These are phyloP conservation scores for Oryzaephilus surinamensis DNA, from an alignment of 1,140 invertebrate genomes.

Conservation along the genomic window DNA sequence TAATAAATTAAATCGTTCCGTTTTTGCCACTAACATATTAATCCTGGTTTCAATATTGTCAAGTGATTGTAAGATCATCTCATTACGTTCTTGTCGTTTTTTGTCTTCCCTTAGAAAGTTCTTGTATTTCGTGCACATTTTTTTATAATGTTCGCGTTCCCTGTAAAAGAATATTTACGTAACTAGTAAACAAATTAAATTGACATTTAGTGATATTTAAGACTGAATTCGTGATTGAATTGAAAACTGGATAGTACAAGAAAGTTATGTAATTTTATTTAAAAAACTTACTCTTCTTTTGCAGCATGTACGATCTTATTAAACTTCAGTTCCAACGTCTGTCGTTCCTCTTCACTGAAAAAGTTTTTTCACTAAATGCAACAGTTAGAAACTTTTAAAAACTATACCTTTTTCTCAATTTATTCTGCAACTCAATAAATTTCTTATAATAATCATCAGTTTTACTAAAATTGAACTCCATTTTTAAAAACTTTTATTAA, in stretches of 20 bases:
- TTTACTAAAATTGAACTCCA: constrained; percentile 11
- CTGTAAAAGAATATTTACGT: constrained; percentile 10
- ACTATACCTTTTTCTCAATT: constrained; percentile 30
- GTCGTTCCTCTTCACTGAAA: constrained; percentile 32
- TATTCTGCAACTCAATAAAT: constrained; percentile 31
- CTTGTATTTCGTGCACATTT: constrained; percentile 45
- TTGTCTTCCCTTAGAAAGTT: constrained; percentile 49
- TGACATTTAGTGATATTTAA: too few species aligned
- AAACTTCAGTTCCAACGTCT: constrained; percentile 32
- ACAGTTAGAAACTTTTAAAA: constrained; percentile 6
- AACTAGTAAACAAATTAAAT: too few species aligned
- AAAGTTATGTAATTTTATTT: background rate
- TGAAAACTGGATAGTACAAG: too few species aligned
- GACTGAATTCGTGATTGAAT: too few species aligned
- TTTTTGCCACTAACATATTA: constrained; percentile 45
- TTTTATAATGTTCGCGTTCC: constrained; percentile 35
- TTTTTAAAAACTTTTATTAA: constrained; percentile 4
- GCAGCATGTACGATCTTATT: constrained; percentile 30
- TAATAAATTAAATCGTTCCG: constrained; percentile 46
- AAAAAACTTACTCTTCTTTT: constrained; percentile 30
- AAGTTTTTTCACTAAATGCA: constrained; percentile 26
- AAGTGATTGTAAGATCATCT: constrained; percentile 43
- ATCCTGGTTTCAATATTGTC: constrained; percentile 47
- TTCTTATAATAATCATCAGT: constrained; percentile 31
- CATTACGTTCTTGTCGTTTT: constrained; percentile 46